A percentile compares a stretch with the other conserved stretches of the same genome.
Evolutionary conservation across 2,113 vertebrate species (phyloP).

Genomic region (Turdus rufiventris): DNA sequence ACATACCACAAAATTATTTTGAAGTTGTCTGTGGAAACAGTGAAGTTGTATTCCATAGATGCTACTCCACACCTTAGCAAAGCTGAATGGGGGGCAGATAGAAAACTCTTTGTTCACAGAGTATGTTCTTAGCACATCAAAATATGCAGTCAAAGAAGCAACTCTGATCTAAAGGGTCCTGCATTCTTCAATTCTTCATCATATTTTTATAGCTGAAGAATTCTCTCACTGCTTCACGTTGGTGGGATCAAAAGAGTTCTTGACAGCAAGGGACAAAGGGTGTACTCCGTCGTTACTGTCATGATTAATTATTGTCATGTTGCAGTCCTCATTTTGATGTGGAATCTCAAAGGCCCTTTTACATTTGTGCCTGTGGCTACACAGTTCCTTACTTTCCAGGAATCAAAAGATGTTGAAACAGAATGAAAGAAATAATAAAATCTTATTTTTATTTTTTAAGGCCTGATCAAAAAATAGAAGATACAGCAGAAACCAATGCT

Average conservation of each 20-base stretch:
- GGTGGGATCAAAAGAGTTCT: not conserved
- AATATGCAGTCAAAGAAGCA: not conserved
- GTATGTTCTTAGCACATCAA: not conserved
- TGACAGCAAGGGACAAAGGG: conserved; percentile 23
- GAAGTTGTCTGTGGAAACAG: not conserved
- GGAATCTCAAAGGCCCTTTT: conserved; percentile 37
- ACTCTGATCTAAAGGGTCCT: not conserved
- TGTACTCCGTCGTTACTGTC: not conserved
- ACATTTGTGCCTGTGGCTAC: conserved; percentile 21
- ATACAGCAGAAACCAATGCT: conserved; percentile 84
- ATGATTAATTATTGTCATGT: conserved; percentile 26
- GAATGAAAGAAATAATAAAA: conserved; percentile 42
- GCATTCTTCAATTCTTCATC: not conserved
- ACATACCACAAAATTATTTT: not conserved
- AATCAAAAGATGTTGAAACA: conserved; percentile 34
- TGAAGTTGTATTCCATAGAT: not conserved
- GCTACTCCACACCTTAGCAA: not conserved
- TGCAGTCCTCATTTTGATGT: conserved; percentile 20
- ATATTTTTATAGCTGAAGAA: not conserved
- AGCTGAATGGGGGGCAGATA: not conserved
- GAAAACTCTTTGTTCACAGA: not conserved
- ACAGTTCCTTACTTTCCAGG: not conserved
- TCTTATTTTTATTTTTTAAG: conserved; percentile 68
- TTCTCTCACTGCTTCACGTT: not conserved
- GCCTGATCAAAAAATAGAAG: conserved; percentile 86